Conservation (phyloP, 2,797 vertebrate genomes). For the Cyclopterus lumpus region DNA sequence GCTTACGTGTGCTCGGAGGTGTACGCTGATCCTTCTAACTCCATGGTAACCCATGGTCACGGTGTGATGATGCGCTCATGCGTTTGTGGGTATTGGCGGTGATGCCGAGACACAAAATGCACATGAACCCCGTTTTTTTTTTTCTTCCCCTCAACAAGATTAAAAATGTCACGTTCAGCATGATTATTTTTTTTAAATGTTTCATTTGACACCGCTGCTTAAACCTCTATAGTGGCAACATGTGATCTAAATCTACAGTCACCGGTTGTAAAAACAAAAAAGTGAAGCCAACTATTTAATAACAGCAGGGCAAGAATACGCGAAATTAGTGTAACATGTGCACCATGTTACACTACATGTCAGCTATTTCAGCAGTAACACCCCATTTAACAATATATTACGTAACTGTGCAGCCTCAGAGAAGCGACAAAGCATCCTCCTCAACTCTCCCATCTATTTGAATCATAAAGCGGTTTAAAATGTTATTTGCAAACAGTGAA, state of each 20-base stretch:
- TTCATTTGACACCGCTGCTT: background rate
- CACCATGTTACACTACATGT: background rate
- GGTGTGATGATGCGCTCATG: slow-evolving; percentile 1
- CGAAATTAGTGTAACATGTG: background rate
- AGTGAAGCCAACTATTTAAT: background rate
- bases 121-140: background rate
- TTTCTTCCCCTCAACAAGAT: background rate
- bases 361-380: background rate
- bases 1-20: background rate
- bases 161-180: background rate
- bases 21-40: background rate
- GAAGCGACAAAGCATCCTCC: background rate
- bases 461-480: background rate
- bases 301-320: background rate
- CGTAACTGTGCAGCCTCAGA: background rate
- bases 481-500: too few relatives aligned
- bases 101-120: background rate
- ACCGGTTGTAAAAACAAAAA: background rate
- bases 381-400: background rate
- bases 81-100: background rate
- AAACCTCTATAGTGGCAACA: background rate
- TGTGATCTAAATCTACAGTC: background rate
- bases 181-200: background rate
- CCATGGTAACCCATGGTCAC: slow-evolving; percentile 4
- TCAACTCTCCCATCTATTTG: background rate